Base-by-base conservation (phyloP, 2,797 vertebrate species). In the Bucorvus abyssinicus region DNA sequence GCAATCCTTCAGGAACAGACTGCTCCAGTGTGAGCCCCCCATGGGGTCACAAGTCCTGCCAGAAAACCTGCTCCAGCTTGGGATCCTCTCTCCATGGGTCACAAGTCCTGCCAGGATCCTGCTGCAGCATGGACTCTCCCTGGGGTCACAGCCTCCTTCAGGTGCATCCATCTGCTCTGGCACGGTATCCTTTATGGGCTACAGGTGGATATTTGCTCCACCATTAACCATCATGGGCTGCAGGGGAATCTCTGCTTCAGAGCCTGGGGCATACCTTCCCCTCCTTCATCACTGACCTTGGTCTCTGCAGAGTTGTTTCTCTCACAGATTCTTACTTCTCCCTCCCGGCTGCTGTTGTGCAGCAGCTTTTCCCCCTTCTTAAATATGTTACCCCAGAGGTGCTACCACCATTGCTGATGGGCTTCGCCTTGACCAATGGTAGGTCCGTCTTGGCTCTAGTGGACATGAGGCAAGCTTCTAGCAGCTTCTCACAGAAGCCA, bases 261-360 rank as follows among this genome's bases (percentile, higher is more conserved):
- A 4, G 2, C 19, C 32, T 29, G n/a, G 49, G 40, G 11, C 30
- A 14, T 1, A 7, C 14, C 27, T 36, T 6, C 7, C 24, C 5
- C 20, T 49, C 14, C 21, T 34, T 47, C 32, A 23, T 3, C 59
- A 12, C 15, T 32, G 59, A 50, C 29, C 24, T 21, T 17, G 20
- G 7, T 18, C 24, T 17, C 32, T 70, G 4, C 17, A 11, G 23
- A 9, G 32, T 6, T 50, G 14, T 23, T 76, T 34, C 11, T 44
- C 7, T 49, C 32, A 21, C 12, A 6, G 13, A 20, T 14, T 45
- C 52, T 50, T 21, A 6, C 21, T 32, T 7, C 21, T 34, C 13
- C 81, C 23, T 81, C 14, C 18, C 38, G 17, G 47, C 29, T 1
- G 1, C n/a, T 16, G 6, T 6, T 42, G 24, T 20, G 2, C 64